Evolutionary conservation across 2,113 vertebrate species (phyloP).

Genomic region (Oreochromis niloticus): DNA sequence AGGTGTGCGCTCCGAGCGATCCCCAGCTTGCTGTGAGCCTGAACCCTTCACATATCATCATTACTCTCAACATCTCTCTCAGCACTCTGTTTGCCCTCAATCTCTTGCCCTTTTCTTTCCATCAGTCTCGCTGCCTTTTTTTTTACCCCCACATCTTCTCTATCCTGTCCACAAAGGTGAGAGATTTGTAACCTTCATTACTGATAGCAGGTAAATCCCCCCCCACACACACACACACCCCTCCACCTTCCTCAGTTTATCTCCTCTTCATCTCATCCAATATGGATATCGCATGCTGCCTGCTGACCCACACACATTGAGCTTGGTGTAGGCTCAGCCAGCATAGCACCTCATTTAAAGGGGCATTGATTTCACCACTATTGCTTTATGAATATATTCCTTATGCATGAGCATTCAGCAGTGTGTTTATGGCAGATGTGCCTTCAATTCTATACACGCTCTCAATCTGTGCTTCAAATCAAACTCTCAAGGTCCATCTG

Average conservation of each 20-base stretch:
- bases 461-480: constrained; percentile 1
- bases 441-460: not conserved
- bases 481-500: constrained; percentile 23
- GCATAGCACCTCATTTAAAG: constrained; percentile 47
- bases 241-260: constrained; percentile 30
- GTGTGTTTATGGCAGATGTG: not conserved
- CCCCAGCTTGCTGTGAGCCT: constrained; percentile 1
- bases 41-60: constrained; percentile 19
- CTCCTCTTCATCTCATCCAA: constrained; percentile 47
- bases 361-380: constrained; percentile 50
- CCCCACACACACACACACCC: accelerated
- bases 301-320: constrained; percentile 31
- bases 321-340: constrained; percentile 46
- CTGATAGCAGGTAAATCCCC: constrained; percentile 55
- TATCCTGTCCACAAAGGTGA: constrained; percentile 27
- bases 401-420: constrained; percentile 36
- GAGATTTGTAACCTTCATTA: constrained; percentile 53
- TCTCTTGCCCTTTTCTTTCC: not conserved
- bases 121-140: not conserved
- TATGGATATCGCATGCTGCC: constrained; percentile 54
- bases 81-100: not conserved
- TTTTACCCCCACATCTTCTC: not conserved
- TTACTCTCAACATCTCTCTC: not conserved
- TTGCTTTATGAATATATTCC: constrained; percentile 33
- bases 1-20: not conserved